Evolutionary conservation across 2,888 invertebrate genomes (phyloP), one percentile per base, ranked within the genome.

Genomic region (Ischnura elegans): DNA sequence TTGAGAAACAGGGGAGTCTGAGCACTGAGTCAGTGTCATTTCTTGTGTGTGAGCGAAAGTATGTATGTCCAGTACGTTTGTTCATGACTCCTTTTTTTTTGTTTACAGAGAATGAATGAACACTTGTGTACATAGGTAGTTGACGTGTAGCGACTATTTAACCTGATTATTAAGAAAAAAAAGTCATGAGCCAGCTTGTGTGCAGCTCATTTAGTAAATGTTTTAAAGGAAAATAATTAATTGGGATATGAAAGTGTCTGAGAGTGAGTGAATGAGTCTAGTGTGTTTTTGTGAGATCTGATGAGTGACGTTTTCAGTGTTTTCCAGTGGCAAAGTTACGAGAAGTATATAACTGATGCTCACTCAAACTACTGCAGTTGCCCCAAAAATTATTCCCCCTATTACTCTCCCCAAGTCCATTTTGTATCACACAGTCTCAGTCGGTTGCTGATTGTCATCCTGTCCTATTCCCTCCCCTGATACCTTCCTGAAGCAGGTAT

Each of bases 121-220:
- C 55, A 42, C 21, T 76, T 61, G 90, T 90, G 90, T 90, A 90
- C 43, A 90, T 90, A 90, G 90, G 90, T 90, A 90, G 90, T 90
- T 90, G 90, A 90, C 90, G 90, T 90, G 90, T 90, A 90, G 90
- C 55, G 66, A 90, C 90, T 90, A 90, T 90, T 90, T 90, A 90
- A 90, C 90, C 90, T 90, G 90, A 90, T 90, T 90, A 90, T 90
- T 87, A 87, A 87, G 76, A 76, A 87, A 55, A n/a, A 47, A 87
- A 90, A 43, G 61, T 90, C 90, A 66, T 61, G 61, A 25, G 90
- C 43, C 90, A 61, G 90, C 90, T 90, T 90, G 90, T 61, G 61
- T 66, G 90, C 90, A 43, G 90, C 90, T 61, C 66, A 43, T 61
- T 66, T 90, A 90, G 90, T 90, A 90, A 90, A 90, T 90, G 90